Evolutionary conservation across 2,113 vertebrate genomes (phyloP), one percentile per base, ranked within the genome.

Genomic region (Rattus rattus): DNA sequence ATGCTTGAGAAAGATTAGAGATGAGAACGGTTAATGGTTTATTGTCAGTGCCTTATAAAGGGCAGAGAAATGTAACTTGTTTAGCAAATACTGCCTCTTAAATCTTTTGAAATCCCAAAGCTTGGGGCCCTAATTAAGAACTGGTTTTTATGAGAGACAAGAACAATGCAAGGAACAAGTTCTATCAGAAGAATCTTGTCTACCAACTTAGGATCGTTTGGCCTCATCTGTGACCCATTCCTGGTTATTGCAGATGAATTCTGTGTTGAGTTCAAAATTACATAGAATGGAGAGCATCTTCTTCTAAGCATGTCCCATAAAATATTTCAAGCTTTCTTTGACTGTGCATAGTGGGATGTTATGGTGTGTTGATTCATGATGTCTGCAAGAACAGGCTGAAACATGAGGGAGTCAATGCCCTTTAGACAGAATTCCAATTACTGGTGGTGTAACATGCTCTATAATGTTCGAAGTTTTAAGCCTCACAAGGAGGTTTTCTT

Each of bases 221-320:
- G 26, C 19, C 11, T 93, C 30, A 56, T 93, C 47, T 90, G 10
- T 92, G 73, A 94, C 73, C 94, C 10, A 88, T 56, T 93, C 20
- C 59, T 24, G 36, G 28, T 20, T 54, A 79, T 4, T 30, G 22
- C 14, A 92, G 72, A 94, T 63, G 39, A 83, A 67, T 88, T 94
- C 84, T 83, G 33, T 20, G 4, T 30, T 28, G n/a, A 24, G 33
- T 87, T 93, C 73, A 36, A 43, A 19, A 80, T 83, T 87, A 63
- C 56, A 49, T 61, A 33, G 73, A 93, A 96, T 54, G 61, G 67
- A 94, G 4, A 61, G 17, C 26, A 75, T 84, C 79, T 90, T 69
- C 39, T 84, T 54, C 92, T 39, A 93, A 43, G 36, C 17, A 79
- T 30, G 19, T 36, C 47, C 36, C 28, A 92, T 49, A 92, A 95